Evolutionary conservation across 2,113 vertebrate species (phyloP).

Genomic region (Nannobrachium achirus): DNA sequence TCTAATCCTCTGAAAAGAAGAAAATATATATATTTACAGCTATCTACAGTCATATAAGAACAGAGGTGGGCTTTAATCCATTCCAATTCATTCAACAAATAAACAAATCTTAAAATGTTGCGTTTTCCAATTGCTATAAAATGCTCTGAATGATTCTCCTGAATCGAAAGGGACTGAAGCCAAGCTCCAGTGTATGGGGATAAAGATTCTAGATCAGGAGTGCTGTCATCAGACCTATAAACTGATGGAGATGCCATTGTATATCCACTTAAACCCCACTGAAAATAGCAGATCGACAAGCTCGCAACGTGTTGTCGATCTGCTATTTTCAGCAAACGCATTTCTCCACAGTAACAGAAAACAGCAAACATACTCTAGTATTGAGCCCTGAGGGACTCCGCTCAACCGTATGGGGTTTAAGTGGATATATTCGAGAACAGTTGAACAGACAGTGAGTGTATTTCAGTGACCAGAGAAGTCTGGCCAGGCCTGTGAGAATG

Average conservation of each 20-base stretch:
- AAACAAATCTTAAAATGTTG: neutral
- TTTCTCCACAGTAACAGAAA: too few relatives aligned
- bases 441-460: constrained; percentile 6
- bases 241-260: too few relatives aligned
- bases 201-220: neutral
- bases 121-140: neutral
- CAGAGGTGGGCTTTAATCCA: too few relatives aligned
- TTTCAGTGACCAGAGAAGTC: constrained; percentile 22
- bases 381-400: too few relatives aligned
- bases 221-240: too few relatives aligned
- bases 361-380: too few relatives aligned
- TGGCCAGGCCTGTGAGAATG: constrained; percentile 8
- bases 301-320: too few relatives aligned
- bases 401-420: too few relatives aligned
- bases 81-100: neutral
- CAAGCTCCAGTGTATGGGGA: constrained; percentile 1
- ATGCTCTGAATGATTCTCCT: neutral
- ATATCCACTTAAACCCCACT: too few relatives aligned
- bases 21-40: constrained; percentile 60
- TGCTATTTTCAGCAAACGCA: too few relatives aligned
- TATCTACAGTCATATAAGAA: constrained; percentile 58
- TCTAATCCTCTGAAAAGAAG: constrained; percentile 47
- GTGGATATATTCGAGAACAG: too few relatives aligned
- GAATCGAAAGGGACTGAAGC: constrained; percentile 8
- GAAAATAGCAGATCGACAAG: too few relatives aligned